Conservation (phyloP, 2,888 invertebrate species). For the Macrophya annulata region DNA sequence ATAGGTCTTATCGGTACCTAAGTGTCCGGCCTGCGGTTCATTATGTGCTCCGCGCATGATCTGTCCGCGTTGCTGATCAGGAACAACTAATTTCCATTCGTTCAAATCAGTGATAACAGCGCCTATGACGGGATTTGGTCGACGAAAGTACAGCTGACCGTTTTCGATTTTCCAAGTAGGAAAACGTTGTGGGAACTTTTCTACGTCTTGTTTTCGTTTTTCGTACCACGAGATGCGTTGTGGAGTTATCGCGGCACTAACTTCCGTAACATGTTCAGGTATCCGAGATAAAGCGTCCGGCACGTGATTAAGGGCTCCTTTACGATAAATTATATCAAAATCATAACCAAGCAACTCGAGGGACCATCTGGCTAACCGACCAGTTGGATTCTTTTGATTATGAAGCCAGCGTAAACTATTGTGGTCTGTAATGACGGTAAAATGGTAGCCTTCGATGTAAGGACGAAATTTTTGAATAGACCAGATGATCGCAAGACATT, state of each 20-base stretch:
- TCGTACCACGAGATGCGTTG: not conserved
- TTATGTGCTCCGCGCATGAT: no score
- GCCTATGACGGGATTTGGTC: not conserved
- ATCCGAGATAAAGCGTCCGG: constrained; percentile 31
- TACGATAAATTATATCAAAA: constrained; percentile 59
- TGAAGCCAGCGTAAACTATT: constrained; percentile 64
- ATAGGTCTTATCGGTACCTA: not conserved
- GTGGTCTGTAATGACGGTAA: constrained; percentile 67
- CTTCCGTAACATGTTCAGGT: not conserved
- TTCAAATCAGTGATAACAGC: not conserved
- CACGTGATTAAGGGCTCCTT: constrained; percentile 57
- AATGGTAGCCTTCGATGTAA: constrained; percentile 65
- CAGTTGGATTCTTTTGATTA: constrained; percentile 62
- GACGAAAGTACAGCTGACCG: not conserved
- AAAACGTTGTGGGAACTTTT: not conserved
- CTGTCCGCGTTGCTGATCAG: not conserved
- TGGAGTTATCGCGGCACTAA: not conserved
- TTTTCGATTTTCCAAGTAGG: not conserved
- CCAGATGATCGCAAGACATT: constrained; percentile 66
- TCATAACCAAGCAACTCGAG: constrained; percentile 61
- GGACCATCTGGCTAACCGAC: constrained; percentile 61
- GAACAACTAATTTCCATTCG: not conserved
- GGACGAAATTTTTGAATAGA: constrained; percentile 62
- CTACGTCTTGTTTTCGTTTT: not conserved
- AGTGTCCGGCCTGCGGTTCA: no score